Conservation (phyloP, 2,113 vertebrate genomes). For the Engraulis encrasicolus region DNA sequence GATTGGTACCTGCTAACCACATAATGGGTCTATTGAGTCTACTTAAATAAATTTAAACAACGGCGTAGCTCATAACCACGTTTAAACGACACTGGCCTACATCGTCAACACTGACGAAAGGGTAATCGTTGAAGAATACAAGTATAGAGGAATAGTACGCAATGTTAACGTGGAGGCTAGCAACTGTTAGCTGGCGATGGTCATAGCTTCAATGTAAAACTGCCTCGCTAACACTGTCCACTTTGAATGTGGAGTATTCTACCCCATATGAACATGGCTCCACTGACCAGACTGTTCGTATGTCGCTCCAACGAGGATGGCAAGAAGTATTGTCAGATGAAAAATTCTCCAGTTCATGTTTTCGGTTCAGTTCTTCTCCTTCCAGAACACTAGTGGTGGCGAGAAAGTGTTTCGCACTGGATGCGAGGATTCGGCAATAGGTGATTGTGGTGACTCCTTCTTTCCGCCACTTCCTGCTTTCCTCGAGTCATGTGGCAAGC, state of each 20-base stretch:
- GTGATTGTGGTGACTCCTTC: not conserved
- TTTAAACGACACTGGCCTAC: not conserved
- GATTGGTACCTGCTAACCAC: not conserved
- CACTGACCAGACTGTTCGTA: not conserved
- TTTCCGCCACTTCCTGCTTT: slow-evolving; percentile 12
- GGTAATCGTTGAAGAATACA: not conserved
- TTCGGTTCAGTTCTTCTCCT: not conserved
- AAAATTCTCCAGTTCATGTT: slow-evolving; percentile 7
- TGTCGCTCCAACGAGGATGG: not conserved
- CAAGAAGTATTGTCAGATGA: not conserved
- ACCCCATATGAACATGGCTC: not conserved
- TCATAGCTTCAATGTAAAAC: not conserved
- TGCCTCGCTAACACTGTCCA: not conserved
- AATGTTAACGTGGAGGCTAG: no score
- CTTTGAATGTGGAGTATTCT: not conserved
- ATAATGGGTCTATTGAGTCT: not conserved
- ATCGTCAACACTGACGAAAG: not conserved
- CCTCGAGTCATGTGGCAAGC: slow-evolving; percentile 4
- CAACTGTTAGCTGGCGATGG: not conserved
- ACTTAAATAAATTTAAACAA: not conserved
- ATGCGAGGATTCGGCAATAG: not conserved
- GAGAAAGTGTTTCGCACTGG: not conserved
- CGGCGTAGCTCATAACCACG: not conserved
- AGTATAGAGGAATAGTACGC: no score
- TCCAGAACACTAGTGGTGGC: not conserved